Percentiles rank a stretch among this genome's conserved stretches.
Conservation (phyloP, 2,888 invertebrate genomes). For the Apotomis betuletana region DNA sequence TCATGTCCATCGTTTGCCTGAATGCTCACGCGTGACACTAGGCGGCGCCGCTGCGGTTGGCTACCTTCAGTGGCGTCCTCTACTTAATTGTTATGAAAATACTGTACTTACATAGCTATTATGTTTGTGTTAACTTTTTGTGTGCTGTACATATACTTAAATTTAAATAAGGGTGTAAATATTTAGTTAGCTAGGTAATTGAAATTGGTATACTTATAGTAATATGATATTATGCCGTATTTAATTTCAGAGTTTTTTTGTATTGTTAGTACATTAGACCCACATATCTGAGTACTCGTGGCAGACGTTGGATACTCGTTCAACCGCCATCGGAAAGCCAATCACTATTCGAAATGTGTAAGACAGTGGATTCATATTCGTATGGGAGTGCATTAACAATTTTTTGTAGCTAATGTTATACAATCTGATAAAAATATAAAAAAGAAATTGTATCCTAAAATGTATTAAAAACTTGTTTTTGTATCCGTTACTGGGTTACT, state of each 20-base stretch:
- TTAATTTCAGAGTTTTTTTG: neutral
- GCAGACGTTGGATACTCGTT: too few relatives aligned
- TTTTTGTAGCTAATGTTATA: too few relatives aligned
- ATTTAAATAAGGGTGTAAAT: neutral
- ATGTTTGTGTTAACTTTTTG: constrained; percentile 23
- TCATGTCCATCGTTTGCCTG: constrained; percentile 5
- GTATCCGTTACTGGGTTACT: too few relatives aligned
- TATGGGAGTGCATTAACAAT: too few relatives aligned
- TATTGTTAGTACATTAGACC: too few relatives aligned
- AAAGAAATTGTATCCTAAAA: too few relatives aligned
- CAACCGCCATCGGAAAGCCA: too few relatives aligned
- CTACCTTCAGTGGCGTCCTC: neutral
- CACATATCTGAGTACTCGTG: too few relatives aligned
- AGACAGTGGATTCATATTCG: too few relatives aligned
- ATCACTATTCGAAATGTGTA: too few relatives aligned
- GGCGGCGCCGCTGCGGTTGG: neutral
- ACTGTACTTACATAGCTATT: neutral
- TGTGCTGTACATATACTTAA: constrained; percentile 3
- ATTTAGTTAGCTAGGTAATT: constrained; percentile 10
- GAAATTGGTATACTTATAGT: neutral
- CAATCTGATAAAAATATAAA: too few relatives aligned
- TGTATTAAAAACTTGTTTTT: too few relatives aligned
- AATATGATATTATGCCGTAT: neutral
- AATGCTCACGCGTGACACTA: neutral
- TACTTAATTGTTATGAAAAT: neutral